phyloP scores from a whole-genome alignment of 35 echinoderm and acorn worm genomes.

The Apostichopus japonicus region DNA sequence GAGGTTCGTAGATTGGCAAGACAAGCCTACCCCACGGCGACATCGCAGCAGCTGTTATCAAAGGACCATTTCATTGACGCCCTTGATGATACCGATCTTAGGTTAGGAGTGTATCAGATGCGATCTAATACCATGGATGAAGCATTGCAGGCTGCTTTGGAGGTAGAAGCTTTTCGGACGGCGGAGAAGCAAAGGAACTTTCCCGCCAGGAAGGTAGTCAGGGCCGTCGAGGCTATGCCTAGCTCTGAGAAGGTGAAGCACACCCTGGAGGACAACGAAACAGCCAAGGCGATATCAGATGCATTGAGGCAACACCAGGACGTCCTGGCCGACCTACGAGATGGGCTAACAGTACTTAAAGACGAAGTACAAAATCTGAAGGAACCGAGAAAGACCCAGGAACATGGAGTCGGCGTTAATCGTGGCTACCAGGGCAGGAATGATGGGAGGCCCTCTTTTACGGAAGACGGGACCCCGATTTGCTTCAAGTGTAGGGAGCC shows the following conservation, averaged over 20 bases:
- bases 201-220: neutral
- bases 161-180: slow-evolving; percentile 37
- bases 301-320: neutral
- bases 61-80: slow-evolving; percentile 52
- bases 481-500: slow-evolving; percentile 48
- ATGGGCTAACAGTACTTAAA: neutral
- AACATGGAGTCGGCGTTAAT: no score
- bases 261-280: neutral
- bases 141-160: slow-evolving; percentile 11
- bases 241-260: neutral
- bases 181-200: slow-evolving; percentile 49
- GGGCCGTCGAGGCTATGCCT: neutral
- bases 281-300: neutral
- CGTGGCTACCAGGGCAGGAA: neutral
- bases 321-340: neutral
- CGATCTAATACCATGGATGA: slow-evolving; percentile 41
- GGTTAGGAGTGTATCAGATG: slow-evolving; percentile 54
- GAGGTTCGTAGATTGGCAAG: slow-evolving; percentile 10
- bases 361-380: neutral
- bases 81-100: slow-evolving; percentile 11
- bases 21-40: neutral
- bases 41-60: neutral
- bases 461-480: slow-evolving; percentile 20
- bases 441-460: neutral
- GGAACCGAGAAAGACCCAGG: no score